Base-by-base conservation (phyloP, 2,113 vertebrate species). In the Chionis minor region DNA sequence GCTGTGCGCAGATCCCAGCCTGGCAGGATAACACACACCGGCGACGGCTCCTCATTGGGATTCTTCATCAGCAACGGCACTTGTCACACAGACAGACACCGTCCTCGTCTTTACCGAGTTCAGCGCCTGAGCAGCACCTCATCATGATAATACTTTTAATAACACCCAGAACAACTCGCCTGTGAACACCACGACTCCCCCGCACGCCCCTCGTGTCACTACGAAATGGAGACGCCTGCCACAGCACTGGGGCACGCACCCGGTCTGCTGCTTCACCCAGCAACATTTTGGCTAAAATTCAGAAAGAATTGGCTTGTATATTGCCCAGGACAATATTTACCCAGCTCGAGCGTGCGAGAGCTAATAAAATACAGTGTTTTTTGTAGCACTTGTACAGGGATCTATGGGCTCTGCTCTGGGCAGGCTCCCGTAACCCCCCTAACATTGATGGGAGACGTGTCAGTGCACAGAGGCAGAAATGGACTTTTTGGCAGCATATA, bases 341-440 rank as follows among this genome's bases (percentile, higher is more conserved):
- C 20, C 2, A 54, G 75, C 22, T 75, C 10, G 6, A 63, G 55
- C 4, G 4, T 4, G 13, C 23, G 33, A 0, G 0, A 3, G 0
- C 6, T 58, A 28, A 65, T 23, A 21, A 63, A 69, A 83, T 3
- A 30, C 1, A 0, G 40, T 4, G 12, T 16, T 61, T 30, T 84
- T 52, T 4, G 4, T 10, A 23, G 35, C 4, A 7, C 47, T 5
- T 45, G 17, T 14, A 28, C 49, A 6, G 24, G 21, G 30, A 67
- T 67, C 38, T 47, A 33, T 1, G 9, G 56, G 14, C 22, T n/a
- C 58, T 42, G 71, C 74, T 67, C 86, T 21, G 22, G 67, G 69
- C 21, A n/a, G 32, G 62, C 27, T 67, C 44, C 22, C n/a, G 3
- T 42, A 56, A 62, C 35, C 51, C 75, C 54, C 54, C 15, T 6